Conservation (phyloP, 2,888 invertebrate genomes). For the Hecatera dysodea region DNA sequence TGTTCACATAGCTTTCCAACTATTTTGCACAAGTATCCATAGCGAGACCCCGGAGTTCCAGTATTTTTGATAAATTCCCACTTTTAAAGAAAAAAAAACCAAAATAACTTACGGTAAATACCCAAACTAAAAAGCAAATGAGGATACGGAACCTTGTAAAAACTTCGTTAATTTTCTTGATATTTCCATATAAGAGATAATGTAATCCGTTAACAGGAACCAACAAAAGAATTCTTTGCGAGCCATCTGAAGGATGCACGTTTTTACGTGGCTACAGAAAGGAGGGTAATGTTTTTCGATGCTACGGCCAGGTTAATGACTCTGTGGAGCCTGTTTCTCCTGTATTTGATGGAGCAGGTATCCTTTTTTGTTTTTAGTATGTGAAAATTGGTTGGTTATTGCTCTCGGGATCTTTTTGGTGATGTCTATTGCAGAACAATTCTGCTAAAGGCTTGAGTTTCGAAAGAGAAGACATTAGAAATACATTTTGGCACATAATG, state of each 20-base stretch:
- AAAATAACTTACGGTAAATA: conserved; percentile 15
- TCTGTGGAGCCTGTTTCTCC: conserved; percentile 40
- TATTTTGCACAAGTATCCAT: background rate
- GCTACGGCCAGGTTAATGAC: conserved; percentile 53
- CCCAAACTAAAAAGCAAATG: conserved; percentile 27
- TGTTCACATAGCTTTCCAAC: background rate
- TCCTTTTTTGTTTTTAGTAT: background rate
- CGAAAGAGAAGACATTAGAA: background rate
- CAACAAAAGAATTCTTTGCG: conserved; percentile 57
- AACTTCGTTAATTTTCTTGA: conserved; percentile 28
- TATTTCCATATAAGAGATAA: conserved; percentile 48
- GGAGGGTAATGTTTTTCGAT: conserved; percentile 38
- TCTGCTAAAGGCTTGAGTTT: background rate
- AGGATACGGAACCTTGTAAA: conserved; percentile 17
- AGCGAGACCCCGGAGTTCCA: background rate
- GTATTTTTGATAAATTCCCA: background rate
- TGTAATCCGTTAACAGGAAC: conserved; percentile 28
- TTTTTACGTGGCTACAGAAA: conserved; percentile 14
- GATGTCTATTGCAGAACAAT: background rate
- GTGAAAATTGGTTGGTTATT: conserved; percentile 9
- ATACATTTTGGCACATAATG: background rate
- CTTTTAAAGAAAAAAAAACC: background rate
- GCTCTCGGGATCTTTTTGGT: background rate
- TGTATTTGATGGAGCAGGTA: conserved; percentile 15
- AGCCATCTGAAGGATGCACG: conserved; percentile 20